Evolutionary conservation across 2,797 vertebrate genomes (phyloP).

Genomic region (Tamandua tetradactyla): DNA sequence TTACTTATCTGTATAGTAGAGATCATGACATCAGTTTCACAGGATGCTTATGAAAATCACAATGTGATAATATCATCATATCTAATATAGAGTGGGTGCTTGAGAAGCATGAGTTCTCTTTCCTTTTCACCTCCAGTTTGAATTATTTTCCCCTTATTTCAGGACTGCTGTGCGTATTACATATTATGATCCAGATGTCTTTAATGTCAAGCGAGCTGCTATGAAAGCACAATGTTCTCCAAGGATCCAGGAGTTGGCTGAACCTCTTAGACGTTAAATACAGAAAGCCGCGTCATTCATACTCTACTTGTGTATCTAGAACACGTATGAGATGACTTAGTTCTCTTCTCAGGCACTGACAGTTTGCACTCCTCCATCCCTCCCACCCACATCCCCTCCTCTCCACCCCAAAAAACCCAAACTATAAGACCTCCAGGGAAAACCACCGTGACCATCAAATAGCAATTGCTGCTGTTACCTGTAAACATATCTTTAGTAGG

Average conservation of each 20-base stretch:
- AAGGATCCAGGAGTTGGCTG: slow-evolving; percentile 77
- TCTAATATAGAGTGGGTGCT: not conserved
- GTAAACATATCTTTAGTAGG: not conserved
- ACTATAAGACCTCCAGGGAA: not conserved
- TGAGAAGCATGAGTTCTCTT: not conserved
- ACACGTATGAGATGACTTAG: not conserved
- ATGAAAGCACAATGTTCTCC: slow-evolving; percentile 80
- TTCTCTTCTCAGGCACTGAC: not conserved
- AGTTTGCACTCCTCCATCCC: not conserved
- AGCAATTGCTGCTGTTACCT: not conserved
- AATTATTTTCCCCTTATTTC: slow-evolving; percentile 14
- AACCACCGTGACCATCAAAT: not conserved
- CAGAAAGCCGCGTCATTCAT: not conserved
- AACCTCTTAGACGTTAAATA: slow-evolving; percentile 70
- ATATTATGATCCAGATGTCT: slow-evolving; percentile 71
- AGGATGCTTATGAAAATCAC: not conserved
- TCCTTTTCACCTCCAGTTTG: not conserved
- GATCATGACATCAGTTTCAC: not conserved
- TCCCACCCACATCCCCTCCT: too few relatives aligned
- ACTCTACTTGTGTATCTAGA: not conserved
- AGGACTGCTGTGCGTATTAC: slow-evolving; percentile 64
- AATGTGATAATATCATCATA: not conserved
- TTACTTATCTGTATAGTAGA: not conserved
- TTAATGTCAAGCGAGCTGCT: slow-evolving; percentile 82
- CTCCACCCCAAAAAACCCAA: not conserved